Base-by-base conservation (phyloP, 2,797 vertebrate species). In the Argyrosomus regius region DNA sequence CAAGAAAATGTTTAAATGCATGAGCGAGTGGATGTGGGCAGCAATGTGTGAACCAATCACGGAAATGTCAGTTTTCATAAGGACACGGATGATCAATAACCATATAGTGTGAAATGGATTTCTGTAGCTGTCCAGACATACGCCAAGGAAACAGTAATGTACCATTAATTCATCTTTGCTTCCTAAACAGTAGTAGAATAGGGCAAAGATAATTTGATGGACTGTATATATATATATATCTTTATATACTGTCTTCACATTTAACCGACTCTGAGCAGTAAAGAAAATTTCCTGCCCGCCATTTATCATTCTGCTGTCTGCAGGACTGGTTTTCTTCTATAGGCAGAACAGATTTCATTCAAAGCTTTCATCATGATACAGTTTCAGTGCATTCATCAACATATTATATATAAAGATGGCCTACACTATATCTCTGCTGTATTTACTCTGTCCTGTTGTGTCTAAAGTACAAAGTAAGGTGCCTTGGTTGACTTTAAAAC, bases 101-200 rank as follows among this genome's bases (percentile, higher is more conserved):
- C 57, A 65, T 45, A 22, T 1, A 49, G 65, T 87, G 87, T 89
- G 75, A 87, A 90, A 84, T 80, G 52, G 75, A 83, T 83, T 87
- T 77, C 63, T 63, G 73, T 52, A 35, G 75, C 73, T 87, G 68
- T 65, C 56, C 13, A 6, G 31, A 78, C 39, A 60, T 6, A 48
- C 70, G 22, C 49, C 75, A 71, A 80, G 16, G 60, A 83, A 84
- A 84, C 18, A 49, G 17, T 66, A 63, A 49, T 54, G 22, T 11
- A 13, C 22, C 14, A 39, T 72, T 10, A 50, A 65, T 67, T 64
- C 8, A 39, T 65, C 14, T 71, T 52, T 61, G 54, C 17, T 24
- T 71, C 45, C 0, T 10, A 57, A 69, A 70, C 43, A 59, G 17
- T 1, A 65, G 22, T 24, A 39, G 14, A 67, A 65, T 12, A 24